These are phyloP conservation scores for Tamandua tetradactyla DNA, from an alignment of 2,797 vertebrate species.

Conservation along the genomic window DNA sequence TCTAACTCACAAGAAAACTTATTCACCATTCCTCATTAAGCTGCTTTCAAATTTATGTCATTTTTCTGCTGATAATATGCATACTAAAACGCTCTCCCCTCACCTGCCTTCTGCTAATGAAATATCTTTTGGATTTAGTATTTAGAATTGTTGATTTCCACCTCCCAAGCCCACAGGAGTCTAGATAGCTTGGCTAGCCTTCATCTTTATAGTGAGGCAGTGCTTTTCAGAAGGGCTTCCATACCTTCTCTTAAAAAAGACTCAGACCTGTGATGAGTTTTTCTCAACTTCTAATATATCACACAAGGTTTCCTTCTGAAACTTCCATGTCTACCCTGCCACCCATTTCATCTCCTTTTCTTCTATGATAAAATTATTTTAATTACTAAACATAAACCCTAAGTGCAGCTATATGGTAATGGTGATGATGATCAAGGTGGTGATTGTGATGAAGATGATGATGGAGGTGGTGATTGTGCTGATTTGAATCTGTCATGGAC, in stretches of 20 bases:
- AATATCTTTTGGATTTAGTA: slow-evolving; percentile 39
- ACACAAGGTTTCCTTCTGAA: not conserved
- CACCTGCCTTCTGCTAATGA: too few relatives aligned
- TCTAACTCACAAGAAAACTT: slow-evolving; percentile 41
- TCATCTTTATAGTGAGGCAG: not conserved
- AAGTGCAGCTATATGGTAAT: not conserved
- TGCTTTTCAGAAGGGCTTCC: not conserved
- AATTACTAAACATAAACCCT: not conserved
- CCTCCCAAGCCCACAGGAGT: not conserved
- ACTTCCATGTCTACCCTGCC: not conserved
- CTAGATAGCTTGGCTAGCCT: too few relatives aligned
- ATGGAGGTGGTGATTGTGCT: too few relatives aligned
- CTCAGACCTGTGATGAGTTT: not conserved
- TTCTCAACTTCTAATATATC: not conserved
- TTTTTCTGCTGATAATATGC: slow-evolving; percentile 31
- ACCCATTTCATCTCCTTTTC: not conserved
- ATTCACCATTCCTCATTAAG: slow-evolving; percentile 23
- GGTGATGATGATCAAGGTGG: not conserved
- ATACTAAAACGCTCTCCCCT: not conserved
- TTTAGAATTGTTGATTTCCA: slow-evolving; percentile 8
- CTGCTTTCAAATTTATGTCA: slow-evolving; percentile 45
- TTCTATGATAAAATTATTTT: slow-evolving; percentile 11
- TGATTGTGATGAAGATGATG: not conserved
- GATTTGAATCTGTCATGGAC: too few relatives aligned
- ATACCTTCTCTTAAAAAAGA: not conserved